Evolutionary conservation across 2,113 vertebrate genomes (phyloP).

Genomic region (Rhadina sibilatrix): DNA sequence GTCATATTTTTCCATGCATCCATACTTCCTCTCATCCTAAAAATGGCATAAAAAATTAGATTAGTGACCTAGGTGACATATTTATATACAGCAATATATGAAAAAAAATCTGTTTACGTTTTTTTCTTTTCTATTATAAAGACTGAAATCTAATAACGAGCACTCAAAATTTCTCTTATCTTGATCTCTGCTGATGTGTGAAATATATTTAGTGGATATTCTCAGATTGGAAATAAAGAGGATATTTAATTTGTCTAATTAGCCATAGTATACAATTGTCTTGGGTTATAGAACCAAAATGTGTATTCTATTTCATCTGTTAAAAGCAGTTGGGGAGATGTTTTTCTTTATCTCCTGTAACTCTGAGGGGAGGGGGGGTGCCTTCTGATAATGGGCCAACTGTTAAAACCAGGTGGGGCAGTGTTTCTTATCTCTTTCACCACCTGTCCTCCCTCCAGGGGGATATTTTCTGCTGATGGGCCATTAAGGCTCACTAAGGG

Average conservation of each 20-base stretch:
- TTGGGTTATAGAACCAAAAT: too few relatives aligned
- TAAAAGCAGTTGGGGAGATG: too few relatives aligned
- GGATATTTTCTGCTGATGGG: too few relatives aligned
- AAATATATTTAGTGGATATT: not conserved
- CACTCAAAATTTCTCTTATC: not conserved
- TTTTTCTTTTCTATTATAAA: not conserved
- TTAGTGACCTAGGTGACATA: not conserved
- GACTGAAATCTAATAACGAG: not conserved
- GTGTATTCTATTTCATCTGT: too few relatives aligned
- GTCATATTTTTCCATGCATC: not conserved
- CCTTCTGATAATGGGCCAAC: too few relatives aligned
- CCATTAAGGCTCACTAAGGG: too few relatives aligned
- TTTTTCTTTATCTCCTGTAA: too few relatives aligned
- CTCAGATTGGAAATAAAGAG: not conserved
- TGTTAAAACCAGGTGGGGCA: too few relatives aligned
- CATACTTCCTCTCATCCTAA: not conserved
- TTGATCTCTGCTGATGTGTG: not conserved
- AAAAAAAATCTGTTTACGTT: not conserved
- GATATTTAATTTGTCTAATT: not conserved
- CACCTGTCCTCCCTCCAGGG: too few relatives aligned
- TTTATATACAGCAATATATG: not conserved
- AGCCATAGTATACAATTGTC: not conserved
- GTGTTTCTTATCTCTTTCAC: too few relatives aligned
- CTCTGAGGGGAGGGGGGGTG: too few relatives aligned
- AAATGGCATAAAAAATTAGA: not conserved